These are phyloP conservation scores for Amazona guildingii DNA, from an alignment of 2,113 vertebrate species.

Conservation along the genomic window DNA sequence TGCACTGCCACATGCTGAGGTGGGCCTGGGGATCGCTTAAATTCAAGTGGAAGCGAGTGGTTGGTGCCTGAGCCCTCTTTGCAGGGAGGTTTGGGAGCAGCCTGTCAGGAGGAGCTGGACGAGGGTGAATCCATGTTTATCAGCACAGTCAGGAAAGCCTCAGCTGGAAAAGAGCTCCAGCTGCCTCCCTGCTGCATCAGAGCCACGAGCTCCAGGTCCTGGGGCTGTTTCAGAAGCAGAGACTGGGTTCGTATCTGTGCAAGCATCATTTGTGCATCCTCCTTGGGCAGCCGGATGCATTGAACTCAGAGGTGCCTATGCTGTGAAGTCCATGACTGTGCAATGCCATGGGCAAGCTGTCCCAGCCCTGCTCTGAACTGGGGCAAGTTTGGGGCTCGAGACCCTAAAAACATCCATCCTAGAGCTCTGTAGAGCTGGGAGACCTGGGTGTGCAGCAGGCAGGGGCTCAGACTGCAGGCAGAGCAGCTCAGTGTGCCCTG, in stretches of 20 bases:
- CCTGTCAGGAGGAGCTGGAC: neutral
- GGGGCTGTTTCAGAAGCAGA: fast-evolving
- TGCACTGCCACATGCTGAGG: neutral
- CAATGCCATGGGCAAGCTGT: fast-evolving
- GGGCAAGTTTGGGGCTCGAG: neutral
- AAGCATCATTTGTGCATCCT: fast-evolving
- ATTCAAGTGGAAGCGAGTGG: neutral
- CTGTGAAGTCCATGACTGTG: fast-evolving
- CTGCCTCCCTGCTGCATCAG: neutral
- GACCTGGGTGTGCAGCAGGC: fast-evolving
- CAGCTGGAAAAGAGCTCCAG: neutral
- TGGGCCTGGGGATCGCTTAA: neutral
- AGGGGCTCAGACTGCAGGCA: neutral
- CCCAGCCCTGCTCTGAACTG: neutral
- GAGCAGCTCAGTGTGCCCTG: neutral
- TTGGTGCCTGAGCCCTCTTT: neutral
- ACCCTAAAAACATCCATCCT: neutral
- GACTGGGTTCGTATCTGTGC: neutral
- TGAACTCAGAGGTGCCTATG: neutral
- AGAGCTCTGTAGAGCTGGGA: neutral
- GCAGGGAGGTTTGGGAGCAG: neutral
- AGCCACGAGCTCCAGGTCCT: fast-evolving
- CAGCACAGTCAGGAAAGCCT: neutral
- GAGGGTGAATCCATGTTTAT: neutral
- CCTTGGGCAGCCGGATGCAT: fast-evolving